Percentiles rank a stretch among this genome's conserved stretches.
Evolutionary conservation across 37 sponge, comb jelly and placozoan species (phyloP).

Genomic region (Mnemiopsis leidyi): DNA sequence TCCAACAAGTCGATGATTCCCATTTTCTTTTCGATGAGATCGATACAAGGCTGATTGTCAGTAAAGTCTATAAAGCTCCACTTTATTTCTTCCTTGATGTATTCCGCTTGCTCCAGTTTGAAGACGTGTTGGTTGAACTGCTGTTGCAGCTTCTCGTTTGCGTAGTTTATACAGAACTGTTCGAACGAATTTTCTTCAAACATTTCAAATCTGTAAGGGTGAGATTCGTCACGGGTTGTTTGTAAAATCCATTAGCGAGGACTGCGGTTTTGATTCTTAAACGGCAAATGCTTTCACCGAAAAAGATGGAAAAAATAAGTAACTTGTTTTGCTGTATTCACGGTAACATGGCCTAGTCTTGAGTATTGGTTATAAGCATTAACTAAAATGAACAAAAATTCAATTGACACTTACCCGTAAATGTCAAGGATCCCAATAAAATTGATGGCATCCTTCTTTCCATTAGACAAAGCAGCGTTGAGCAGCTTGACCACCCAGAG

Average conservation of each 20-base stretch:
- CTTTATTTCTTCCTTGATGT: constrained; percentile 80
- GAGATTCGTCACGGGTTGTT: no score
- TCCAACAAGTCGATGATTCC: constrained; percentile 88
- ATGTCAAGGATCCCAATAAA: constrained; percentile 95
- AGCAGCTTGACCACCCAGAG: constrained; percentile 78
- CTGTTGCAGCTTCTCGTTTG: constrained; percentile 95
- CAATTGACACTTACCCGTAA: constrained; percentile 88
- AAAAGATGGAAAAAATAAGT: no score
- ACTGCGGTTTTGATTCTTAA: no score
- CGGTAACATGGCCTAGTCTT: no score
- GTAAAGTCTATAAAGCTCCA: constrained; percentile 94
- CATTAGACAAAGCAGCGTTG: constrained; percentile 69
- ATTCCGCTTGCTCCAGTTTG: constrained; percentile 92
- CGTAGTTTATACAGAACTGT: constrained; percentile 97
- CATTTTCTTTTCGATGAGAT: constrained; percentile 78
- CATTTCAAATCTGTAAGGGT: constrained; percentile 75
- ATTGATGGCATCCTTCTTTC: background rate
- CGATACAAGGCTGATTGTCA: constrained; percentile 91
- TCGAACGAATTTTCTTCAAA: constrained; percentile 86
- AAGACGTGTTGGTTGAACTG: constrained; percentile 92
- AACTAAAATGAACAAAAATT: no score
- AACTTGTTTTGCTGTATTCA: no score
- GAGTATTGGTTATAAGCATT: no score
- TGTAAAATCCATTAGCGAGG: no score
- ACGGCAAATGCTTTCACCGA: no score